These are phyloP conservation scores for Heliconius erato DNA, from an alignment of 2,888 invertebrate species.

Conservation along the genomic window DNA sequence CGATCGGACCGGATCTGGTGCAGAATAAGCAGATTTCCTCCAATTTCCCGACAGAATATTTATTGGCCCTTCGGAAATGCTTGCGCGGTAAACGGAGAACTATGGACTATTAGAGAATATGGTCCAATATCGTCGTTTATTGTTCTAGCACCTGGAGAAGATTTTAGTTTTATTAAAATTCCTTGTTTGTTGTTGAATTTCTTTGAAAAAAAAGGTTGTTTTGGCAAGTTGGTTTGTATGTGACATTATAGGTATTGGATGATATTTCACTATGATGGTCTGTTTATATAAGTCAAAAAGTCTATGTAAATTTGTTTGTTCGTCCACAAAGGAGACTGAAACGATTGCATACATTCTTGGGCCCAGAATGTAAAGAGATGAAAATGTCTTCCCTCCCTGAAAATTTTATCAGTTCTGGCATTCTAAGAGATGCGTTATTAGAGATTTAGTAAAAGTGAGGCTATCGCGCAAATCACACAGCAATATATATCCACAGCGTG, in stretches of 20 bases:
- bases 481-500: too few species aligned
- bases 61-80: slow-evolving; percentile 64
- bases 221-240: background rate
- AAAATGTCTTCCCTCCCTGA: too few species aligned
- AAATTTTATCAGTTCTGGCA: too few species aligned
- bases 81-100: slow-evolving; percentile 34
- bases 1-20: slow-evolving; percentile 41
- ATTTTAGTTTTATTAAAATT: background rate
- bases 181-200: background rate
- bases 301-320: too few species aligned
- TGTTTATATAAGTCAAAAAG: too few species aligned
- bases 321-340: too few species aligned
- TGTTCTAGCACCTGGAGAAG: background rate
- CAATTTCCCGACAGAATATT: slow-evolving; percentile 81
- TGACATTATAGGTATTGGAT: background rate
- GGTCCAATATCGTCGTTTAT: slow-evolving; percentile 9
- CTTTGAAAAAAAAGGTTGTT: background rate
- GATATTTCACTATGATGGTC: background rate
- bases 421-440: too few species aligned
- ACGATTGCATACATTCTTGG: too few species aligned
- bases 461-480: too few species aligned
- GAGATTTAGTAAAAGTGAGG: too few species aligned
- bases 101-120: slow-evolving; percentile 27
- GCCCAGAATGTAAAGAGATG: too few species aligned
- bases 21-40: slow-evolving; percentile 64